phyloP scores from a whole-genome alignment of 2,797 vertebrate species.

The Cuniculus paca region DNA sequence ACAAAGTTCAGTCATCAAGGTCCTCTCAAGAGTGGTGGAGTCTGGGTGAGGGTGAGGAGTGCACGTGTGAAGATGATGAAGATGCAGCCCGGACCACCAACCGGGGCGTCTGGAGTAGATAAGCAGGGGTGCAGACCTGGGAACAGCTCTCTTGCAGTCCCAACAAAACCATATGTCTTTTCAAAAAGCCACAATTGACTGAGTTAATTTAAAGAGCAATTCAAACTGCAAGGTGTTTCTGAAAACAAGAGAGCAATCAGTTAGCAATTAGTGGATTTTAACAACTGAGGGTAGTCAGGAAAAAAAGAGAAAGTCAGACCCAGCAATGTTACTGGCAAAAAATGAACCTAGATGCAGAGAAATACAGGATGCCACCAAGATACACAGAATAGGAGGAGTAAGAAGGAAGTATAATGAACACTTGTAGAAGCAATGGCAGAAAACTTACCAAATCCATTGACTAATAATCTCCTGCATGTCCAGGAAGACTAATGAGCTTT shows the following conservation, averaged over 20 bases:
- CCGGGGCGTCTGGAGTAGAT: neutral
- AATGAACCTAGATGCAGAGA: neutral
- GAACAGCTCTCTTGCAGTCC: neutral
- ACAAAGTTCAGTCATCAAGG: neutral
- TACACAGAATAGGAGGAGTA: neutral
- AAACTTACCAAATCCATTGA: neutral
- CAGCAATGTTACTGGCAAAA: neutral
- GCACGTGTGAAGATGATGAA: neutral
- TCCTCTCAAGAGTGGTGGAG: neutral
- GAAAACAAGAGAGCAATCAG: neutral
- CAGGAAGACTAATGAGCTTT: neutral
- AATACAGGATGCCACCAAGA: neutral
- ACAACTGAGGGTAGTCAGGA: neutral
- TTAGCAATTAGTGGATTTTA: neutral
- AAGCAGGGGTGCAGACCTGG: neutral
- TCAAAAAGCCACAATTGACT: neutral
- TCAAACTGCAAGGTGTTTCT: neutral
- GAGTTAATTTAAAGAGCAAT: neutral
- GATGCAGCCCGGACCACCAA: neutral
- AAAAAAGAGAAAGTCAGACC: neutral
- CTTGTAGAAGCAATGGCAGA: neutral
- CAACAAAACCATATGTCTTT: neutral
- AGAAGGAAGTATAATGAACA: neutral
- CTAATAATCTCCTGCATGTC: neutral
- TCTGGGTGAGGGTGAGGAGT: no score